Evolutionary conservation across 2,797 vertebrate genomes (phyloP).

Genomic region (Sebastolobus altivelis): DNA sequence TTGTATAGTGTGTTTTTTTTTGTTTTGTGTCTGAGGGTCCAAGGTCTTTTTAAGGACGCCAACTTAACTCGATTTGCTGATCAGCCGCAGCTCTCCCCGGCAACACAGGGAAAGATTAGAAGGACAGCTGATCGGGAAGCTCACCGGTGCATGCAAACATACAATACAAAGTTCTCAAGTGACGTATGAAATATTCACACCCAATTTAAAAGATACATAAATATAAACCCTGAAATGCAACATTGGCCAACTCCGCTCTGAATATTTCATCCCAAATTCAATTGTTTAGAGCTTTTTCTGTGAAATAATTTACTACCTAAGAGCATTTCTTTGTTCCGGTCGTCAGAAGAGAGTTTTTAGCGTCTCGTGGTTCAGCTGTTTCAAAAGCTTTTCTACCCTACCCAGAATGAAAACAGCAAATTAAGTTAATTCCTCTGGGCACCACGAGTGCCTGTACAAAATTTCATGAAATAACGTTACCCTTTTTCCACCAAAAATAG

Average conservation of each 20-base stretch:
- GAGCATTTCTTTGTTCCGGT: conserved; percentile 61
- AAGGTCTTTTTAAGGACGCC: conserved; percentile 57
- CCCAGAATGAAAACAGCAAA: neutral
- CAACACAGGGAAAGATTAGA: conserved; percentile 18
- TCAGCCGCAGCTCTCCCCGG: conserved; percentile 24
- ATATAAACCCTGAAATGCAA: conserved; percentile 20
- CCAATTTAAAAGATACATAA: conserved; percentile 46
- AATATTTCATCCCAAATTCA: conserved; percentile 43
- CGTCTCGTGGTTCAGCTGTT: neutral
- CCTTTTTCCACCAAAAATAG: too few species aligned
- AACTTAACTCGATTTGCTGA: conserved; percentile 50
- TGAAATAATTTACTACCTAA: conserved; percentile 68
- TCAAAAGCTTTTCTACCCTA: neutral
- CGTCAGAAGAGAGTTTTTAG: neutral
- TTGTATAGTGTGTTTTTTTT: neutral
- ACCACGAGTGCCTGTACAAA: neutral
- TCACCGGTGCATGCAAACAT: neutral
- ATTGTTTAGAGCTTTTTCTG: conserved; percentile 43
- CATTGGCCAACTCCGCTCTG: conserved; percentile 6
- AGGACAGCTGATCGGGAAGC: conserved; percentile 12
- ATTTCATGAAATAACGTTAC: neutral
- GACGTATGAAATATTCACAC: conserved; percentile 45
- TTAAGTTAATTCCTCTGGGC: neutral
- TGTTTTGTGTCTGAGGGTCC: conserved; percentile 19
- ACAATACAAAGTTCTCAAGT: neutral